Percentiles rank a stretch among this genome's conserved stretches.
These are phyloP conservation scores for Stegodyphus mimosarum DNA, from an alignment of 1,140 invertebrate species.

Conservation along the genomic window DNA sequence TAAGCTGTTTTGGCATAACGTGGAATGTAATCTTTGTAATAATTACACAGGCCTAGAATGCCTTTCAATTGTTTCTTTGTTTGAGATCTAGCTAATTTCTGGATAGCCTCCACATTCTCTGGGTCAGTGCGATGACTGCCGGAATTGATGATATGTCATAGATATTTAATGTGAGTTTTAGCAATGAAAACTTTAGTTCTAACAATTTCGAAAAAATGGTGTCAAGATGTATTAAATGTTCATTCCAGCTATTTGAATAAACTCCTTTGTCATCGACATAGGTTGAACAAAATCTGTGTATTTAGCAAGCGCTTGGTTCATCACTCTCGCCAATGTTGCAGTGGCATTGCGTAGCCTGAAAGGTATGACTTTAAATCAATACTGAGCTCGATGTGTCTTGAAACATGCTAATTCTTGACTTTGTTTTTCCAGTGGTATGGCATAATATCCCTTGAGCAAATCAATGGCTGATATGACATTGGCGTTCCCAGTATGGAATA, in stretches of 20 bases:
- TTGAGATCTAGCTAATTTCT: not conserved
- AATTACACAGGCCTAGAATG: not conserved
- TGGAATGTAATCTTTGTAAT: slow-evolving; percentile 4
- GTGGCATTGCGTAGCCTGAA: slow-evolving; percentile 68
- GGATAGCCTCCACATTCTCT: slow-evolving; percentile 6
- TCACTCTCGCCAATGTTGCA: slow-evolving; percentile 66
- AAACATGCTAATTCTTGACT: not conserved
- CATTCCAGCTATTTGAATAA: slow-evolving; percentile 60
- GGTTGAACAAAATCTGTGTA: slow-evolving; percentile 63
- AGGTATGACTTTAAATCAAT: slow-evolving; percentile 64
- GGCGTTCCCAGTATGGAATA: not conserved
- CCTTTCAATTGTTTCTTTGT: slow-evolving; percentile 8
- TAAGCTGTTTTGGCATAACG: not conserved
- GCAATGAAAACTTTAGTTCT: not conserved
- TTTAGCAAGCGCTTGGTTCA: slow-evolving; percentile 58
- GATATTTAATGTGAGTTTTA: slow-evolving; percentile 7
- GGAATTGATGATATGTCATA: not conserved
- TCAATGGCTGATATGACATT: not conserved
- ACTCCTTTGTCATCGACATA: slow-evolving; percentile 67
- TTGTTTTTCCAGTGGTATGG: not conserved
- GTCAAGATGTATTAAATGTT: slow-evolving; percentile 9
- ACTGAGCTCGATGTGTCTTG: slow-evolving; percentile 3
- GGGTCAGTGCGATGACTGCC: not conserved
- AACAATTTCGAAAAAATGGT: not conserved
- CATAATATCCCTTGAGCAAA: not conserved